Percentiles rank a stretch among this genome's conserved stretches.
Conservation (phyloP, 1,140 invertebrate genomes). For the Drosophila melanica region DNA sequence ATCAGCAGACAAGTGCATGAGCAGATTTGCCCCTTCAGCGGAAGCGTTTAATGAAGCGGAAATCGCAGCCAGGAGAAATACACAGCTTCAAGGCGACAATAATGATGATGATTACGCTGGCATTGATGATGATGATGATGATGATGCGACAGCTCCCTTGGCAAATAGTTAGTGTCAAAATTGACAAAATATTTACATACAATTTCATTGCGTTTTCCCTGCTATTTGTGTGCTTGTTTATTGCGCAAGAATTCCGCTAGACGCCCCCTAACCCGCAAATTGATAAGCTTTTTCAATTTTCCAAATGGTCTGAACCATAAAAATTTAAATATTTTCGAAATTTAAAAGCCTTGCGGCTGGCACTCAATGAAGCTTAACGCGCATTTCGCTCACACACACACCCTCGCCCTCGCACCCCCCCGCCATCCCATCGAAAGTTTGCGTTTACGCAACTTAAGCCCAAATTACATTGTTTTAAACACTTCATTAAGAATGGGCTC, state of each 20-base stretch:
- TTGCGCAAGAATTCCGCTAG: constrained; percentile 8
- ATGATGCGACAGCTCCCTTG: constrained; percentile 37
- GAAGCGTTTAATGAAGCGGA: constrained; percentile 79
- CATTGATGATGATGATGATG: constrained; percentile 40
- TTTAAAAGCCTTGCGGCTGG: constrained; percentile 63
- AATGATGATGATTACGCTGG: constrained; percentile 29
- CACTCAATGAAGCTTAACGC: constrained; percentile 50
- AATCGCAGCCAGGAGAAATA: constrained; percentile 58
- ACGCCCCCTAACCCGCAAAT: neutral
- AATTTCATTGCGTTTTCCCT: constrained; percentile 59
- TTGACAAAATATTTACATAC: constrained; percentile 74
- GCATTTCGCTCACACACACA: constrained; percentile 27
- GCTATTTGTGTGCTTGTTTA: constrained; percentile 12
- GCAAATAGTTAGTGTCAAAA: constrained; percentile 73
- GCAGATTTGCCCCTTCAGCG: constrained; percentile 70
- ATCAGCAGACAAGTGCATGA: constrained; percentile 53
- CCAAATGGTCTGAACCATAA: constrained; percentile 69
- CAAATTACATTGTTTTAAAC: constrained; percentile 81
- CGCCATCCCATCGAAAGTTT: constrained; percentile 10
- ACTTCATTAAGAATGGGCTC: constrained; percentile 74
- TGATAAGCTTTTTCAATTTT: constrained; percentile 67
- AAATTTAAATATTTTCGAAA: constrained; percentile 79
- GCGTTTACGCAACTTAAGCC: constrained; percentile 66
- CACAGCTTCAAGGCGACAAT: constrained; percentile 27
- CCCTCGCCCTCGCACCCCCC: neutral